Evolutionary conservation across 1,140 invertebrate genomes (phyloP).

Genomic region (Berghia stephanieae): DNA sequence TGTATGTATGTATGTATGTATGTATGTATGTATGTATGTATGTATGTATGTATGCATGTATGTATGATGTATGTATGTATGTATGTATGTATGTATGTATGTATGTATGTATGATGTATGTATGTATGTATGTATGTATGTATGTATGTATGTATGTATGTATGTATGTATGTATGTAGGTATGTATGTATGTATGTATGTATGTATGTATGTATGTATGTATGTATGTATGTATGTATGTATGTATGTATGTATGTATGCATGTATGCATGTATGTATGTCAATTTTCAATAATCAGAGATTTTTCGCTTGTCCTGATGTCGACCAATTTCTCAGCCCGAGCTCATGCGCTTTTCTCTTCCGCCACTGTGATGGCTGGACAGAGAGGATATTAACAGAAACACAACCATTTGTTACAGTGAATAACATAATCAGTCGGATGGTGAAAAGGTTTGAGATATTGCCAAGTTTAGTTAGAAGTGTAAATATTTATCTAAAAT

Average conservation of each 20-base stretch:
- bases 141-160: slow-evolving; percentile 30
- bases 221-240: slow-evolving; percentile 28
- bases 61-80: slow-evolving; percentile 18
- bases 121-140: slow-evolving; percentile 21
- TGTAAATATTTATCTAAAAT: too few relatives aligned
- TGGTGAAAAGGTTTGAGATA: too few relatives aligned
- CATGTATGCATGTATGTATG: slow-evolving; percentile 24
- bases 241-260: slow-evolving; percentile 29
- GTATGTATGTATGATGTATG: slow-evolving; percentile 25
- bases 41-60: slow-evolving; percentile 17
- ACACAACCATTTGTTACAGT: too few relatives aligned
- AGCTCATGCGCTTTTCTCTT: too few relatives aligned
- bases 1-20: slow-evolving; percentile 5
- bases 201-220: slow-evolving; percentile 28
- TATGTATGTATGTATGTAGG: slow-evolving; percentile 28
- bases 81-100: slow-evolving; percentile 22
- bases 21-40: not conserved
- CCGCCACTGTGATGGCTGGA: too few relatives aligned
- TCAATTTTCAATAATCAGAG: slow-evolving; percentile 15
- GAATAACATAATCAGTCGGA: too few relatives aligned
- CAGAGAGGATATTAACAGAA: too few relatives aligned
- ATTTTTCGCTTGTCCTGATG: too few relatives aligned
- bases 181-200: slow-evolving; percentile 25
- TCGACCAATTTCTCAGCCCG: too few relatives aligned
- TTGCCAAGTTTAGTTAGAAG: too few relatives aligned